Conservation (phyloP, 2,113 vertebrate species). For the Rhipidura dahli region DNA sequence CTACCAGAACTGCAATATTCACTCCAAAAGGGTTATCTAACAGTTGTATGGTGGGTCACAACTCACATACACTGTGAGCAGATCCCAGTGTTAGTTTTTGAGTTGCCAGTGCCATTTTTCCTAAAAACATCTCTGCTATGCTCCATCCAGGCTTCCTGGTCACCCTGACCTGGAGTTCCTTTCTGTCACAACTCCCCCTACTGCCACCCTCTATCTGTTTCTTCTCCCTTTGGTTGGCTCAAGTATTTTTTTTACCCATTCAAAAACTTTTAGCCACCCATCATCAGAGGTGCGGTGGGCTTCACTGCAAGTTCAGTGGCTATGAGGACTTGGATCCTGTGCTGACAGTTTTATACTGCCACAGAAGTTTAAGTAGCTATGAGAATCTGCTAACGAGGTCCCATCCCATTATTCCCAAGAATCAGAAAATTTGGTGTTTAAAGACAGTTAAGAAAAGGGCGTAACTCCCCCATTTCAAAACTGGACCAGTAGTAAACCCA, state of each 20-base stretch:
- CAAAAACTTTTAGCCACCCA: neutral
- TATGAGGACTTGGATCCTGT: neutral
- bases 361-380: neutral
- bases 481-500: neutral
- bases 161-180: neutral
- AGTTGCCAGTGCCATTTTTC: neutral
- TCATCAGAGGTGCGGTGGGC: neutral
- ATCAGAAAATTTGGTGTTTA: neutral
- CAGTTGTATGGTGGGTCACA: neutral
- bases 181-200: neutral
- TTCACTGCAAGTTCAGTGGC: neutral
- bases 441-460: neutral
- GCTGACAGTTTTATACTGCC: neutral
- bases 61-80: neutral
- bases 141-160: neutral
- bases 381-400: neutral
- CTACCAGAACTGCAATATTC: neutral
- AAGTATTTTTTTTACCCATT: neutral
- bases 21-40: neutral
- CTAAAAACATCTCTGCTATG: fast-evolving
- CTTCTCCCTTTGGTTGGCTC: neutral
- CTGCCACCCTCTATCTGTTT: neutral
- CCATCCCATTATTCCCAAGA: neutral
- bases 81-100: neutral
- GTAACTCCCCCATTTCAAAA: neutral